Percentiles rank a stretch among this genome's conserved stretches.
Conservation (phyloP, 2,113 vertebrate genomes). For the Muntiacus reevesi region DNA sequence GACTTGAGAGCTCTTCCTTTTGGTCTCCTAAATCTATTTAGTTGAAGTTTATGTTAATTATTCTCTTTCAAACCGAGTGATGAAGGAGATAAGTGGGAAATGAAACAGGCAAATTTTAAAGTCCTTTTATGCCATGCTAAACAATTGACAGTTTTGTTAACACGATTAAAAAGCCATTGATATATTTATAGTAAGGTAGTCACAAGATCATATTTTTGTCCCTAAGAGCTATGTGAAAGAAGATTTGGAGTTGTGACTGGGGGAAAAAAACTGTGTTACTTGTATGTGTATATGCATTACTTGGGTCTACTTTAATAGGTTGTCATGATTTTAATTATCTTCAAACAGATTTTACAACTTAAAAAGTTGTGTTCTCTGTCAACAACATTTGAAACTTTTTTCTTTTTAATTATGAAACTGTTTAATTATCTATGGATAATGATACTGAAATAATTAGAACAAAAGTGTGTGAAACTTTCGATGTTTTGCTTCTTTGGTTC, state of each 20-base stretch:
- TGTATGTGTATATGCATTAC: not conserved
- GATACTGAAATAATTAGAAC: not conserved
- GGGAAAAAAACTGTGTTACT: not conserved
- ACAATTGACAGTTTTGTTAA: not conserved
- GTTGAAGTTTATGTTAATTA: not conserved
- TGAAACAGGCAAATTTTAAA: not conserved
- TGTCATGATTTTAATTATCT: not conserved
- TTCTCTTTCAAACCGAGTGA: not conserved
- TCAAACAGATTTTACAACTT: not conserved
- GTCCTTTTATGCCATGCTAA: not conserved
- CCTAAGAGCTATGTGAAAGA: not conserved
- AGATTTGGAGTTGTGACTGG: not conserved
- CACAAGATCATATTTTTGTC: not conserved
- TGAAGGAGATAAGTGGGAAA: not conserved
- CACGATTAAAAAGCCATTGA: not conserved
- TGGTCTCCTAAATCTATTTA: not conserved
- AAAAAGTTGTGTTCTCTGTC: not conserved
- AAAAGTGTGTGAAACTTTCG: not conserved
- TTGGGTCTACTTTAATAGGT: not conserved
- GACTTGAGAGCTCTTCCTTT: not conserved
- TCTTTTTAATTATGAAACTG: not conserved
- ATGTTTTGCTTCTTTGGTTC: not conserved
- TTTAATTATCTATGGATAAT: not conserved
- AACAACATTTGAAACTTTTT: not conserved
- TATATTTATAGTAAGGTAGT: not conserved